Base-by-base conservation (phyloP, 2,797 vertebrate species). In the Sebastes dallii region DNA sequence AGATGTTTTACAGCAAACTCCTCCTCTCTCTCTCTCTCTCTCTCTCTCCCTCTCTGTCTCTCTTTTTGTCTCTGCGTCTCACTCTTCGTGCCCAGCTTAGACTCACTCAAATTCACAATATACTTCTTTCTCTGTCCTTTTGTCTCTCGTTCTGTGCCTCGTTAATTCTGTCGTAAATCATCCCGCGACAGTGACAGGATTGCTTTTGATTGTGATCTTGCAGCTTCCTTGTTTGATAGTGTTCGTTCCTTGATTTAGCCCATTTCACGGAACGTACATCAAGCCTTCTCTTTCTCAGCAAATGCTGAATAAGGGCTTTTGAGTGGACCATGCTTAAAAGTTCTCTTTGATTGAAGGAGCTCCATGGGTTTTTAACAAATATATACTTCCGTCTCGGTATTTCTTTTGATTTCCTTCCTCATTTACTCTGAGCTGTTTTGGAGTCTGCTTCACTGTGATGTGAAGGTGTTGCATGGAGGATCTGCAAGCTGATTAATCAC, bases 401-500 rank as follows among this genome's bases (percentile, higher is more conserved):
- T 75, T 77, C 66, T 71, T 87, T 79, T 70, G 52, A 78, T 77
- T 86, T 77, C 66, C 50, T 36, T 75, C 66, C 72, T 77, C 72
- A 66, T 81, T 84, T 60, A 77, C 46, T 77, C 30, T 13, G 25
- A 60, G 42, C 71, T 70, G 50, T 86, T 86, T 84, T 84, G 73
- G 79, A 86, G 50, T 70, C 64, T 81, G 64, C 80, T 78, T 86
- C 56, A 34, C 78, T 79, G 59, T 81, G 66, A 86, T 89, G 79
- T 61, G 70, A 68, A 78, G 56, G 79, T 82, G 73, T 81, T 75
- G 69, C 65, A 18, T 66, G 83, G 88, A 87, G 82, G 84, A 90
- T 87, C 84, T 83, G 77, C 66, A 69, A 79, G 77, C 84, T 91
- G 89, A 95, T 95, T 94, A 93, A 94, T 95, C 92, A 89, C 79